Percentiles rank a stretch among this genome's conserved stretches.
phyloP scores from a whole-genome alignment of 2,888 invertebrate genomes.

The Troides helena region DNA sequence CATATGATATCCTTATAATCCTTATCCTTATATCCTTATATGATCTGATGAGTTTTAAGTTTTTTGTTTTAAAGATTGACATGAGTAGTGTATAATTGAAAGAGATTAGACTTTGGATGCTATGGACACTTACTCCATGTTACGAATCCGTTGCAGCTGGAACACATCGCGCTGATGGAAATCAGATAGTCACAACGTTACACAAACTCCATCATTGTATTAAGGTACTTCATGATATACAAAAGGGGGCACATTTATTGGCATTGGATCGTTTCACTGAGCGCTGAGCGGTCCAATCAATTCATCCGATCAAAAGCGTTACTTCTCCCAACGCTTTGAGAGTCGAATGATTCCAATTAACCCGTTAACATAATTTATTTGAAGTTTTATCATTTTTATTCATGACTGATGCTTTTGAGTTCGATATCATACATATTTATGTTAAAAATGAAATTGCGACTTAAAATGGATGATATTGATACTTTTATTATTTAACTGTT shows the following conservation, averaged over 20 bases:
- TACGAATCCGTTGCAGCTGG: too few species aligned
- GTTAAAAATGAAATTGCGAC: background rate
- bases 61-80: too few species aligned
- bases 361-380: constrained; percentile 24
- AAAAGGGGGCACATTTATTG: constrained; percentile 23
- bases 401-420: constrained; percentile 8
- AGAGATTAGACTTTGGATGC: too few species aligned
- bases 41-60: too few species aligned
- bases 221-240: constrained; percentile 11
- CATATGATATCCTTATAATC: too few species aligned
- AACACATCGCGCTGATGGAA: too few species aligned
- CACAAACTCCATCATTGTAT: constrained; percentile 1
- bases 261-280: constrained; percentile 17
- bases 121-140: too few species aligned
- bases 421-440: constrained; percentile 1
- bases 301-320: constrained; percentile 38
- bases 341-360: constrained; percentile 29
- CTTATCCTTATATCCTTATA: too few species aligned
- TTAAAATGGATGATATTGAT: too few species aligned
- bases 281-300: constrained; percentile 32
- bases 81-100: too few species aligned
- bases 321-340: constrained; percentile 24
- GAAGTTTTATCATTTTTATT: constrained; percentile 25
- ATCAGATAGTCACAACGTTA: background rate
- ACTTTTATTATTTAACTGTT: too few species aligned